Percentiles rank a stretch among this genome's conserved stretches.
Conservation (phyloP, 2,888 invertebrate genomes). For the Nomada flava region DNA sequence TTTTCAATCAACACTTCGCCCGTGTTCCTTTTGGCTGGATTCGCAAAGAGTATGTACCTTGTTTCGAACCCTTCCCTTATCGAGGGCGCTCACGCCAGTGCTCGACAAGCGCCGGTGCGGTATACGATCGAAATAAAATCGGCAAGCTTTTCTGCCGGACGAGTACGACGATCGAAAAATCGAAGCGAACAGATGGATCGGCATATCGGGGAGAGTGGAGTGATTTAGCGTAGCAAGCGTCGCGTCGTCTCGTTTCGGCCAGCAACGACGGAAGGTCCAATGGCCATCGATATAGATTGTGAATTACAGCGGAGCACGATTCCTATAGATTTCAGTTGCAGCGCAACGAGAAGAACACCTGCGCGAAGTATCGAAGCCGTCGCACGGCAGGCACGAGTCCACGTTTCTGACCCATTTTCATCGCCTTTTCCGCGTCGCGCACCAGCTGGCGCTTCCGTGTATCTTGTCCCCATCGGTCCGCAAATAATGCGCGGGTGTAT, state of each 20-base stretch:
- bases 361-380: conserved; percentile 26
- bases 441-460: too few species aligned
- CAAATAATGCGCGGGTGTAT: too few species aligned
- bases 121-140: conserved; percentile 26
- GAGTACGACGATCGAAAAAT: conserved; percentile 19
- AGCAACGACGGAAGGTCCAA: conserved; percentile 27
- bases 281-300: conserved; percentile 19
- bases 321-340: conserved; percentile 31
- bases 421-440: too few species aligned
- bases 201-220: conserved; percentile 6
- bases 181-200: conserved; percentile 16
- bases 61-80: conserved; percentile 1
- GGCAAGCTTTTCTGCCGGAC: conserved; percentile 21
- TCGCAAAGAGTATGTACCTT: conserved; percentile 2
- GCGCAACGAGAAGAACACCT: conserved; percentile 2
- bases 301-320: not conserved
- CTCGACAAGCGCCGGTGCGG: not conserved
- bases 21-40: not conserved
- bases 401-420: conserved; percentile 26
- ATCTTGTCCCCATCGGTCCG: too few species aligned
- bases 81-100: conserved; percentile 12
- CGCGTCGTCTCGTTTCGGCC: conserved; percentile 25
- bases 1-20: not conserved
- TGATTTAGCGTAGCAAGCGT: not conserved
- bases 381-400: not conserved